A percentile compares a stretch with the other conserved stretches of the same genome.
These are phyloP conservation scores for Scomber japonicus DNA, from an alignment of 2,113 vertebrate genomes.

Conservation along the genomic window DNA sequence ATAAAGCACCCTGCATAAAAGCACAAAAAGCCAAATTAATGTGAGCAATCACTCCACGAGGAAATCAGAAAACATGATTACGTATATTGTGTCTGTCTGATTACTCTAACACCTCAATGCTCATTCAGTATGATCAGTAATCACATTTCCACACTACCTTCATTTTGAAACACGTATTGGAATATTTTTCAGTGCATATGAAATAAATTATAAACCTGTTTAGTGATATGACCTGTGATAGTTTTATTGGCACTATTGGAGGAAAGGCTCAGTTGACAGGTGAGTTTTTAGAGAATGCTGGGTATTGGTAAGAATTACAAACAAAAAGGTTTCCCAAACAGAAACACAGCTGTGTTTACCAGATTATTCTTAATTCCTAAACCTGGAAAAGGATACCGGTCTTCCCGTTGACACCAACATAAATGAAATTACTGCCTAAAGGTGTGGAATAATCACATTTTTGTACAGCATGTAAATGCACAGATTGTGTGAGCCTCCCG, in stretches of 20 bases:
- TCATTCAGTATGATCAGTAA: not conserved
- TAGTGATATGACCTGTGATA: not conserved
- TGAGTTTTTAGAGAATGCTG: not conserved
- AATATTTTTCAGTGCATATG: too few relatives aligned
- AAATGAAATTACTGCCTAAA: slow-evolving; percentile 39
- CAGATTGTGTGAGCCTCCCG: slow-evolving; percentile 22
- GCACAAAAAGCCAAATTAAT: too few relatives aligned
- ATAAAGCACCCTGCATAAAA: too few relatives aligned
- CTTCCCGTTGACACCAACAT: slow-evolving; percentile 11
- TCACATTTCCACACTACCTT: not conserved
- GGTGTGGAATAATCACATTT: slow-evolving; percentile 48
- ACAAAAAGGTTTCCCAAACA: slow-evolving; percentile 14
- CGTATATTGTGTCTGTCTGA: not conserved
- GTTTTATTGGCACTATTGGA: not conserved
- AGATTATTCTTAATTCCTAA: slow-evolving; percentile 43
- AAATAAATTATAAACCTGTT: not conserved
- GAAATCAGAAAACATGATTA: too few relatives aligned
- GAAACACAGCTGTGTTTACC: slow-evolving; percentile 8
- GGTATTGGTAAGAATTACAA: not conserved
- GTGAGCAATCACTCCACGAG: too few relatives aligned
- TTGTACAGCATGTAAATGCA: not conserved
- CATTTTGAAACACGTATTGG: not conserved
- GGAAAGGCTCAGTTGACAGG: not conserved
- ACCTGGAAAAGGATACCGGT: slow-evolving; percentile 37
- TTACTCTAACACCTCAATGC: not conserved